Percentiles rank a stretch among this genome's conserved stretches.
phyloP scores from a whole-genome alignment of 2,113 vertebrate genomes.

The Misgurnus anguillicaudatus region DNA sequence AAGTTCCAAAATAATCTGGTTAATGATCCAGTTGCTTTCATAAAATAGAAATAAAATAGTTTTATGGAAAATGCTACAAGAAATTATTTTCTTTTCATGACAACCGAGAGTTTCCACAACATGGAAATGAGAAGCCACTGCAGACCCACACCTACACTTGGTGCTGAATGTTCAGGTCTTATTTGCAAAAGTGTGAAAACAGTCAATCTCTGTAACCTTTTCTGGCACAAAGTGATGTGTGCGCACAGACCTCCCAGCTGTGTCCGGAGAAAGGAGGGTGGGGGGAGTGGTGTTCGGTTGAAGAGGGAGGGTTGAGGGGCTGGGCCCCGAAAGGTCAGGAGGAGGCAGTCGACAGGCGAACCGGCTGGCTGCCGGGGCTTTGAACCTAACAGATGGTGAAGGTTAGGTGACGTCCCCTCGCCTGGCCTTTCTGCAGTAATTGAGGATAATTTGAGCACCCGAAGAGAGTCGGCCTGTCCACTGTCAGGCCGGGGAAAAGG shows the following conservation, averaged over 20 bases:
- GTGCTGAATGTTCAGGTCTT: slow-evolving; percentile 73
- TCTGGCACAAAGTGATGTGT: slow-evolving; percentile 71
- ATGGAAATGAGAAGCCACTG: slow-evolving; percentile 43
- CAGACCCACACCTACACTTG: slow-evolving; percentile 53
- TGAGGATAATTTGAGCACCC: slow-evolving; percentile 97
- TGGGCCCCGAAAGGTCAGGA: slow-evolving; percentile 82
- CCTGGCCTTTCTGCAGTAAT: slow-evolving; percentile 94
- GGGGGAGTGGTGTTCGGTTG: slow-evolving; percentile 65
- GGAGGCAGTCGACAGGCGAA: slow-evolving; percentile 81
- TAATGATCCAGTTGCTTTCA: too few relatives aligned
- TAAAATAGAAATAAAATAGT: too few relatives aligned
- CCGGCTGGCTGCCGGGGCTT: slow-evolving; percentile 76
- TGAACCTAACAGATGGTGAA: slow-evolving; percentile 97
- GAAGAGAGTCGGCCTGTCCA: slow-evolving; percentile 89
- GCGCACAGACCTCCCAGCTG: slow-evolving; percentile 68
- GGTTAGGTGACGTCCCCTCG: slow-evolving; percentile 96
- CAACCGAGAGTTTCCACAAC: background rate
- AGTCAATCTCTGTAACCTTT: slow-evolving; percentile 63
- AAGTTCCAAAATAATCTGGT: too few relatives aligned
- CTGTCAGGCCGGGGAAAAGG: slow-evolving; percentile 83
- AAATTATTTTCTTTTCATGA: background rate
- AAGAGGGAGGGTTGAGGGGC: slow-evolving; percentile 65
- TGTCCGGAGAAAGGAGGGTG: slow-evolving; percentile 64
- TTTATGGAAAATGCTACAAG: too few relatives aligned
- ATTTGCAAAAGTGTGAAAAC: slow-evolving; percentile 69